Evolutionary conservation across 23 tunicate species (phyloP).

Genomic region (Trididemnum clinides): DNA sequence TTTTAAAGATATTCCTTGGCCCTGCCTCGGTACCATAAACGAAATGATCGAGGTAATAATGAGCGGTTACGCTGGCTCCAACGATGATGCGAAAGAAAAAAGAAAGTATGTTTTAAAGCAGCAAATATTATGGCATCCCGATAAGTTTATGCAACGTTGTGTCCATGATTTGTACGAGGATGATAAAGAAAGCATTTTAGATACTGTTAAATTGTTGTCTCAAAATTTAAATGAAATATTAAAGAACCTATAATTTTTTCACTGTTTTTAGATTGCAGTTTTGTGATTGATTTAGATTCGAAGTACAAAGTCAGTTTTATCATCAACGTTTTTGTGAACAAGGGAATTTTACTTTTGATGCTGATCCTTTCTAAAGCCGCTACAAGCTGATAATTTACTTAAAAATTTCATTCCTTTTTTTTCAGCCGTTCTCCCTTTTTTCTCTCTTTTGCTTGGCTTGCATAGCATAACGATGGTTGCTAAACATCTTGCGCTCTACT

Average conservation of each 20-base stretch:
- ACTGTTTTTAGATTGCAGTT: too few species aligned
- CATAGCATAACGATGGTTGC: too few species aligned
- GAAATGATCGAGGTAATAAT: conserved; percentile 96
- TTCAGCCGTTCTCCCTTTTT: too few species aligned
- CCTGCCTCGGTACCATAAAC: conserved; percentile 80
- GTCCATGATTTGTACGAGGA: conserved; percentile 38
- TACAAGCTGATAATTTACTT: too few species aligned
- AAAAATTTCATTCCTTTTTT: too few species aligned
- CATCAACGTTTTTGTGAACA: too few species aligned
- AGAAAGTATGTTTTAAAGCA: conserved; percentile 69
- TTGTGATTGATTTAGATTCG: too few species aligned
- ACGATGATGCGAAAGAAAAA: conserved; percentile 20
- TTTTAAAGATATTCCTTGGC: conserved; percentile 96
- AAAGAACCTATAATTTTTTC: conserved; percentile 3
- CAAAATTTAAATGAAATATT: conserved; percentile 74
- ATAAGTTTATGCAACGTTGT: conserved; percentile 85
- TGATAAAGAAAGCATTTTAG: conserved; percentile 77
- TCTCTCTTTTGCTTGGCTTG: too few species aligned
- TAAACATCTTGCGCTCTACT: too few species aligned
- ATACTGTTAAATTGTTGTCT: conserved; percentile 79
- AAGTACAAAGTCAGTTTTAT: too few species aligned
- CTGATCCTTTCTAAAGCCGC: too few species aligned
- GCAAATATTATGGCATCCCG: conserved; percentile 93
- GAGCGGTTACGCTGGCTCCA: conserved; percentile 32
- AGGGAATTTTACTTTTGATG: too few species aligned